Evolutionary conservation across 2,888 invertebrate species (phyloP), one percentile per base, ranked within the genome.

Genomic region (Physocephala rufipes): DNA sequence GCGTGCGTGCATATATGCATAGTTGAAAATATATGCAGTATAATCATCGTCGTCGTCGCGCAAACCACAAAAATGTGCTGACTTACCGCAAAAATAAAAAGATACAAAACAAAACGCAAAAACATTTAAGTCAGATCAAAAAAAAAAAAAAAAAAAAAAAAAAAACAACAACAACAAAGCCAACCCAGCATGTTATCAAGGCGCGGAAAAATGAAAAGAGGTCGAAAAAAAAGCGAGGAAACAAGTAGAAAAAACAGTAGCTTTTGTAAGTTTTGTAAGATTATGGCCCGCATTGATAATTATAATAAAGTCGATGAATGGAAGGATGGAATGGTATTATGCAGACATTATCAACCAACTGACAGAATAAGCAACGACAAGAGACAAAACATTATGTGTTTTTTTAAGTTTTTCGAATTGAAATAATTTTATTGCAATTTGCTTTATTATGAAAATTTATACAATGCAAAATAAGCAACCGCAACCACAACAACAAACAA

Each of bases 401-500:
- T 66, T 53, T 63, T 63, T 45, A 36, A 36, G 9, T 9, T n/a
- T n/a, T n/a, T n/a, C 5, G 9, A 36, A 36, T 36, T 9, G 36
- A 19, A 53, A 36, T 36, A 21, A 51, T 66, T 66, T 66, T 53
- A 30, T 53, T 66, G 53, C 53, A 66, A 66, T 66, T 30, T 66
- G 26, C 28, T 13, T 61, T 66, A 36, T 28, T 66, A 53, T 66
- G 66, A 66, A 66, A 66, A 66, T 66, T 66, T 66, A 59, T 68
- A 64, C 66, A 71, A 53, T 70, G 75, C 76, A 75, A 75, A 53
- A 12, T 15, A 53, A 28, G 24, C 24, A 58, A 24, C 13, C 7
- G 58, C 28, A 58, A 28, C 58, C 4, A 36, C 4, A 36, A 36
- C 36, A 36, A 36, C n/a, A n/a, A n/a, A n/a, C n/a, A n/a, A n/a